These are phyloP conservation scores for Schizopygopsis pylzovi DNA, from an alignment of 2,797 vertebrate genomes.

Conservation along the genomic window DNA sequence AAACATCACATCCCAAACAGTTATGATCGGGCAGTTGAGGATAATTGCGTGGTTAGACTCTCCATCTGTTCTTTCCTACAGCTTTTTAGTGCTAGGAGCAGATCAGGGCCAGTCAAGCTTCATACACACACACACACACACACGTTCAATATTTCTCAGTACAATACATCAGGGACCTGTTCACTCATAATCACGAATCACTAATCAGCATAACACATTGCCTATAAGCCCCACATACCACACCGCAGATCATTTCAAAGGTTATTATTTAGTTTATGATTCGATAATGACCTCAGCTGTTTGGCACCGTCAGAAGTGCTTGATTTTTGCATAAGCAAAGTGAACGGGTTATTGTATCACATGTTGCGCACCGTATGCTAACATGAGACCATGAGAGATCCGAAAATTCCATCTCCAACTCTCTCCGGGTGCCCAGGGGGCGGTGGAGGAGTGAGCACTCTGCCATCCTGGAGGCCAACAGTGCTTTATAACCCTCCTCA, in stretches of 20 bases:
- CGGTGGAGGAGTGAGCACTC: constrained; percentile 75
- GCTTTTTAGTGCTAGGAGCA: constrained; percentile 56
- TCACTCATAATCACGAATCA: constrained; percentile 61
- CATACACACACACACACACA: constrained; percentile 19
- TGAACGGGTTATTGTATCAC: constrained; percentile 40
- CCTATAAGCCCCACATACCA: constrained; percentile 51
- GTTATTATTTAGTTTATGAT: constrained; percentile 56
- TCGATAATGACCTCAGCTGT: constrained; percentile 54
- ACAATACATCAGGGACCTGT: constrained; percentile 57
- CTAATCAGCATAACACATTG: constrained; percentile 56
- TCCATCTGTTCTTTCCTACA: constrained; percentile 64
- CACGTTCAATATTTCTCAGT: constrained; percentile 40
- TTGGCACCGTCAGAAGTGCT: constrained; percentile 37
- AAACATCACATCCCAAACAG: constrained; percentile 58
- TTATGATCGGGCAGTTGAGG: constrained; percentile 62
- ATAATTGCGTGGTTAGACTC: constrained; percentile 60
- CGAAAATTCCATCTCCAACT: constrained; percentile 19
- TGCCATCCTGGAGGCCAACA: constrained; percentile 79
- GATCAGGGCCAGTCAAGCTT: constrained; percentile 54
- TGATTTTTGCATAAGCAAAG: constrained; percentile 38
- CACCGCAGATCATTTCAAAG: constrained; percentile 55
- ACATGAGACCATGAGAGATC: constrained; percentile 39
- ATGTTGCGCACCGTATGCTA: constrained; percentile 43
- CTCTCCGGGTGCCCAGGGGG: constrained; percentile 70
- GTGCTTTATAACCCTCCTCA: constrained; percentile 82